These are phyloP conservation scores for Lordiphosa clarofinis DNA, from an alignment of 1,140 invertebrate species.

Conservation along the genomic window DNA sequence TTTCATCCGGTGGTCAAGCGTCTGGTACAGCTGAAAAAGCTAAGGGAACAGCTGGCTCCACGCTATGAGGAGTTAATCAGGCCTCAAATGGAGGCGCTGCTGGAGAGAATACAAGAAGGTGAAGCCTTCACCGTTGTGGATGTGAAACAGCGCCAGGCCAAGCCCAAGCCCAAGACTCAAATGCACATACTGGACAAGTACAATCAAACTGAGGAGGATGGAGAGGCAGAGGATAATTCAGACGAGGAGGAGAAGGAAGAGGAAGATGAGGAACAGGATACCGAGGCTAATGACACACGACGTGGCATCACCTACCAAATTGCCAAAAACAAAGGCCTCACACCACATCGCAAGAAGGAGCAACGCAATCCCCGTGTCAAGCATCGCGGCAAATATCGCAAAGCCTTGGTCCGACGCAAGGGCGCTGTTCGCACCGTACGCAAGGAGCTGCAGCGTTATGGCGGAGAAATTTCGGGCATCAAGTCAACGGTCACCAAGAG, in stretches of 20 bases:
- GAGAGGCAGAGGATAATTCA: background rate
- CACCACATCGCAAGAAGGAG: conserved; percentile 93
- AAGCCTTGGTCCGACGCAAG: conserved; percentile 93
- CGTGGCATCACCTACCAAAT: conserved; percentile 95
- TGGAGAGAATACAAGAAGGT: conserved; percentile 81
- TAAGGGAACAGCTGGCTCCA: conserved; percentile 86
- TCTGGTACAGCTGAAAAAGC: conserved; percentile 88
- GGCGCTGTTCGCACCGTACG: conserved; percentile 91
- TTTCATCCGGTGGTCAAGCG: conserved; percentile 93
- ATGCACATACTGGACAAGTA: conserved; percentile 72
- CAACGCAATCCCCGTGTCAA: conserved; percentile 96
- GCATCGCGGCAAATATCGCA: conserved; percentile 93
- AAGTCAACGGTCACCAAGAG: conserved; percentile 91
- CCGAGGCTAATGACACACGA: conserved; percentile 80
- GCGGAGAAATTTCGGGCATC: conserved; percentile 95
- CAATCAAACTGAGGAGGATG: conserved; percentile 7
- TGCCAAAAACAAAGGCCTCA: conserved; percentile 96
- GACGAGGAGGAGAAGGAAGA: conserved; percentile 23
- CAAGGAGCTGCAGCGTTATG: conserved; percentile 89
- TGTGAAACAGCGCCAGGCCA: conserved; percentile 61
- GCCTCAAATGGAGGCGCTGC: conserved; percentile 83
- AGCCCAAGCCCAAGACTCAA: conserved; percentile 58
- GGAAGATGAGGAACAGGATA: conserved; percentile 56
- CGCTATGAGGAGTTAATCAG: conserved; percentile 80
- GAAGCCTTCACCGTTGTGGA: conserved; percentile 79